Conservation (phyloP, 1,140 invertebrate species). For the Solen grandis region DNA sequence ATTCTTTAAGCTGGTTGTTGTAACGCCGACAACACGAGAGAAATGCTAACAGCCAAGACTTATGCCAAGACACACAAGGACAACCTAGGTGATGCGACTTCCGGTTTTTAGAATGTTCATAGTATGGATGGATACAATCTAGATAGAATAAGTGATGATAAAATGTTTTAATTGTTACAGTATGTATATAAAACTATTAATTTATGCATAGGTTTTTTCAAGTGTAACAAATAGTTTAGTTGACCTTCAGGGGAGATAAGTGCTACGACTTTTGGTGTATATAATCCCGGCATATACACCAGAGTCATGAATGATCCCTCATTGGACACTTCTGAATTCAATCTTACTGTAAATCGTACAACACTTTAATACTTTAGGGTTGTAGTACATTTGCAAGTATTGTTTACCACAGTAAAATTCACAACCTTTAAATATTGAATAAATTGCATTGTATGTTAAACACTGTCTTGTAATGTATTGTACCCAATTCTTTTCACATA, state of each 20-base stretch:
- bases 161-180: conserved; percentile 5
- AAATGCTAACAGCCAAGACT: conserved; percentile 18
- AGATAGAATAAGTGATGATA: background rate
- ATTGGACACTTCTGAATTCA: conserved; percentile 29
- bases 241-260: conserved; percentile 9
- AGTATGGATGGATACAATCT: conserved; percentile 11
- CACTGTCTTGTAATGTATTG: no score
- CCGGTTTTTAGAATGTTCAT: background rate
- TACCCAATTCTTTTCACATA: no score
- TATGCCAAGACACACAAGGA: conserved; percentile 29
- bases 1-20: conserved; percentile 21
- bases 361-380: background rate
- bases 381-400: background rate
- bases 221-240: conserved; percentile 2
- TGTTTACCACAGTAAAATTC: no score
- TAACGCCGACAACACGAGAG: background rate
- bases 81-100: conserved; percentile 37
- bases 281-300: conserved; percentile 38
- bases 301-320: conserved; percentile 54
- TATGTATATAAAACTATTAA: conserved; percentile 30
- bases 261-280: background rate
- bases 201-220: conserved; percentile 16
- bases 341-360: background rate
- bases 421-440: no score
- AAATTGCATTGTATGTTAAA: no score